phyloP scores from a whole-genome alignment of 1,140 invertebrate genomes.

The Meloidogyne floridensis region DNA sequence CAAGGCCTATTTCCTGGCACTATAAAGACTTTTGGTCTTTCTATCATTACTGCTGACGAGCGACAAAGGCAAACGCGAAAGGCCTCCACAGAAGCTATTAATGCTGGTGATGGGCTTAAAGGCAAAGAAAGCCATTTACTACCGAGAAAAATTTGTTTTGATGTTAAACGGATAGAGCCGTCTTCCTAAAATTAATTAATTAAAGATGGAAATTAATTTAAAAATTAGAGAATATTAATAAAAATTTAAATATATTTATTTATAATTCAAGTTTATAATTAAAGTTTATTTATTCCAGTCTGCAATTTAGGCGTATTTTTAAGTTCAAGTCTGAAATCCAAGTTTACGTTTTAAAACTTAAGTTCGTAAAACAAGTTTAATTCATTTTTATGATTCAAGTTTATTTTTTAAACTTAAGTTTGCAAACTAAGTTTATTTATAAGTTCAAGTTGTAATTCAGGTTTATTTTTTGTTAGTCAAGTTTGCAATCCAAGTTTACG shows the following conservation, averaged over 20 bases:
- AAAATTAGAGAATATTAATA: conserved; percentile 17
- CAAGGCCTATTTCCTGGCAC: conserved; percentile 57
- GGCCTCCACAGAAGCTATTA: conserved; percentile 60
- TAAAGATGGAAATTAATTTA: background rate
- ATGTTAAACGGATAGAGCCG: conserved; percentile 47
- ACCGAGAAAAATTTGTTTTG: conserved; percentile 41
- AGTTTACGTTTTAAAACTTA: too few species aligned
- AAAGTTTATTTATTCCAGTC: background rate
- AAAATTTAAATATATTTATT: background rate
- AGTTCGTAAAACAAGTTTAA: too few species aligned
- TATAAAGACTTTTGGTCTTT: conserved; percentile 53
- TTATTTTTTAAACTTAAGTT: too few species aligned
- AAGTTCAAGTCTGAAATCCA: background rate
- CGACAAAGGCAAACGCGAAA: conserved; percentile 54
- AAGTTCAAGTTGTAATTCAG: too few species aligned
- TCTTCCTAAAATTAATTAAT: conserved; percentile 44
- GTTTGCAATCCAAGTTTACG: too few species aligned
- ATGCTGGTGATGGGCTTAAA: conserved; percentile 53
- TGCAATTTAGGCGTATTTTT: background rate
- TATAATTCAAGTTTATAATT: background rate
- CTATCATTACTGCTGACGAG: conserved; percentile 18
- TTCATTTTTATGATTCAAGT: too few species aligned
- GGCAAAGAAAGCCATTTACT: conserved; percentile 42
- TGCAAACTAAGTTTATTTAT: too few species aligned
- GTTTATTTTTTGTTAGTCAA: too few species aligned